Evolutionary conservation across 2,797 vertebrate genomes (phyloP).

Genomic region (Squalus acanthias): DNA sequence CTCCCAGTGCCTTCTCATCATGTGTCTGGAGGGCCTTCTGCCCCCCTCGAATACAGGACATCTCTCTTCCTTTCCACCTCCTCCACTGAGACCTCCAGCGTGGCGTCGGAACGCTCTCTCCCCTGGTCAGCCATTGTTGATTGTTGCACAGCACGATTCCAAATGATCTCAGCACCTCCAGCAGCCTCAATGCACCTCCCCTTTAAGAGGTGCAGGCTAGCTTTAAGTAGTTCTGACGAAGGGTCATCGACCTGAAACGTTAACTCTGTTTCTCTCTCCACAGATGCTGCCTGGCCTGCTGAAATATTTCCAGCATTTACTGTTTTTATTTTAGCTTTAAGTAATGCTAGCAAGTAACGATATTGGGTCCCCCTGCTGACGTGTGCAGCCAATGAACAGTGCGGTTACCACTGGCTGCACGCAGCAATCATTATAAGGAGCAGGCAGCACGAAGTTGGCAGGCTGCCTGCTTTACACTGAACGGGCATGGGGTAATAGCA

Average conservation of each 20-base stretch:
- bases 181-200: not conserved
- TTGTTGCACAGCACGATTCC: not conserved
- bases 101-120: not conserved
- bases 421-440: not conserved
- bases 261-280: too few relatives aligned
- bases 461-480: too few relatives aligned
- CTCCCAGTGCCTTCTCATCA: not conserved
- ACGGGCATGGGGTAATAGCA: not conserved
- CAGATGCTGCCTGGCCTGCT: too few relatives aligned
- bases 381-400: not conserved
- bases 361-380: not conserved
- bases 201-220: not conserved
- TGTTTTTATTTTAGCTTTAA: not conserved
- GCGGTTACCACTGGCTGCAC: not conserved
- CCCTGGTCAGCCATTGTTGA: not conserved
- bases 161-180: not conserved
- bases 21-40: not conserved
- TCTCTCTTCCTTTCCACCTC: not conserved
- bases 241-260: too few relatives aligned
- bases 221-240: not conserved
- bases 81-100: not conserved
- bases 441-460: not conserved
- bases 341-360: not conserved
- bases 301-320: too few relatives aligned
- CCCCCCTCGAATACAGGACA: not conserved